Conservation (phyloP, 2,797 vertebrate species). For the Amblyopsis hoosieri region DNA sequence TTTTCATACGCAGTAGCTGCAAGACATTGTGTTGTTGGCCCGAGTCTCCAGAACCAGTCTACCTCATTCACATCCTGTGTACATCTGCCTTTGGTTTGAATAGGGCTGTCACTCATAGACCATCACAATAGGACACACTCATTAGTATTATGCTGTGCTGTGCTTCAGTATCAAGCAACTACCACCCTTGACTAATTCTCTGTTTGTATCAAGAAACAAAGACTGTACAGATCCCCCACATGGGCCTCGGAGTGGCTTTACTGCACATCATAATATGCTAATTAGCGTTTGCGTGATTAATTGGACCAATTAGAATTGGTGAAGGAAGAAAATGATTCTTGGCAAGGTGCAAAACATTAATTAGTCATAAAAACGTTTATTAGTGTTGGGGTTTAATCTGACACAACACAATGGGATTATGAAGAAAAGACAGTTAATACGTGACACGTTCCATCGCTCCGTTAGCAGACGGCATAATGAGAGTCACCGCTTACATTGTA, state of each 20-base stretch:
- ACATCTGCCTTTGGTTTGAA: conserved; percentile 62
- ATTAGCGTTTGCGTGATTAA: conserved; percentile 85
- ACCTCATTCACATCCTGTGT: conserved; percentile 45
- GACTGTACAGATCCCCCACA: conserved; percentile 70
- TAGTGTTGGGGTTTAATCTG: conserved; percentile 81
- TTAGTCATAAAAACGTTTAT: conserved; percentile 81
- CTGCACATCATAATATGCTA: conserved; percentile 81
- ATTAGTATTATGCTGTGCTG: conserved; percentile 74
- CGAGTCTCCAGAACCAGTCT: conserved; percentile 36
- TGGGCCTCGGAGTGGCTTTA: conserved; percentile 75
- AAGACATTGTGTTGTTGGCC: conserved; percentile 37
- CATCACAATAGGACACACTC: conserved; percentile 68
- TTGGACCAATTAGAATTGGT: conserved; percentile 84
- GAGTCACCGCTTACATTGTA: conserved; percentile 62
- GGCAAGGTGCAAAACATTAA: conserved; percentile 83
- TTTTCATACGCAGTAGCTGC: conserved; percentile 42
- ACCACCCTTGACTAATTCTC: conserved; percentile 80
- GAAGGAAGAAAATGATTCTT: conserved; percentile 78
- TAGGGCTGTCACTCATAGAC: conserved; percentile 68
- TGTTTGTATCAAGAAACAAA: conserved; percentile 79
- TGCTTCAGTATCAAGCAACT: conserved; percentile 65
- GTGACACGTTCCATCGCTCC: conserved; percentile 70
- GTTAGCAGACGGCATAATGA: conserved; percentile 68
- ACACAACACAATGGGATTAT: conserved; percentile 76
- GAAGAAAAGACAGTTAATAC: conserved; percentile 76